Evolutionary conservation across 1,140 invertebrate genomes (phyloP).

Genomic region (Augochlora pura): DNA sequence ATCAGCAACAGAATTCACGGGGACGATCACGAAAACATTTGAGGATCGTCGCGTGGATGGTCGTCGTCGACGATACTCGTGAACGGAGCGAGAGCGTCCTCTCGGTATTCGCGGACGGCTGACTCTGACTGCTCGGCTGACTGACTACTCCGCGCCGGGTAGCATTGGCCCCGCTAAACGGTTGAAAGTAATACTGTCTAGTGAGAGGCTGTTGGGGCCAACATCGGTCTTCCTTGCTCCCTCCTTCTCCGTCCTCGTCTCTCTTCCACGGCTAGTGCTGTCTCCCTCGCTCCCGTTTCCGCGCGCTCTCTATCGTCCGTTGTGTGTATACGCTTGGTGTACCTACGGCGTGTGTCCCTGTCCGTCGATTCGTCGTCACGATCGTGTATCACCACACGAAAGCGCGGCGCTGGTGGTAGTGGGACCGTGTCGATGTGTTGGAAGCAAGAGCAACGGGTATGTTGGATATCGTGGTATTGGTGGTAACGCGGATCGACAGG

Average conservation of each 20-base stretch:
- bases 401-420: background rate
- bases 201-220: slow-evolving; percentile 74
- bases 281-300: slow-evolving; percentile 30
- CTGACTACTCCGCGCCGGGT: slow-evolving; percentile 60
- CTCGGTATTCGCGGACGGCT: slow-evolving; percentile 50
- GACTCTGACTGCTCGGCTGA: slow-evolving; percentile 59
- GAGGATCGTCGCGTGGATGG: slow-evolving; percentile 23
- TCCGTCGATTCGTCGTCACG: slow-evolving; percentile 63
- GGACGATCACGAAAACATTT: slow-evolving; percentile 20
- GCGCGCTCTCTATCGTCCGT: slow-evolving; percentile 23
- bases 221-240: slow-evolving; percentile 52
- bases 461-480: background rate
- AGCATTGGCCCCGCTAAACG: slow-evolving; percentile 71
- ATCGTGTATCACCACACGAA: slow-evolving; percentile 34
- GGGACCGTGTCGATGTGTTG: background rate
- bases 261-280: background rate
- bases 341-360: slow-evolving; percentile 53
- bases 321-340: slow-evolving; percentile 23
- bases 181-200: slow-evolving; percentile 77
- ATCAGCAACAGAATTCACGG: background rate
- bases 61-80: slow-evolving; percentile 25
- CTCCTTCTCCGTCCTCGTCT: slow-evolving; percentile 16
- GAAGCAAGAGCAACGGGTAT: background rate
- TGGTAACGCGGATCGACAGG: background rate
- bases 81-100: slow-evolving; percentile 38